phyloP scores from a whole-genome alignment of 37 sponge, comb jelly and placozoan genomes.

The Ephydatia muelleri region DNA sequence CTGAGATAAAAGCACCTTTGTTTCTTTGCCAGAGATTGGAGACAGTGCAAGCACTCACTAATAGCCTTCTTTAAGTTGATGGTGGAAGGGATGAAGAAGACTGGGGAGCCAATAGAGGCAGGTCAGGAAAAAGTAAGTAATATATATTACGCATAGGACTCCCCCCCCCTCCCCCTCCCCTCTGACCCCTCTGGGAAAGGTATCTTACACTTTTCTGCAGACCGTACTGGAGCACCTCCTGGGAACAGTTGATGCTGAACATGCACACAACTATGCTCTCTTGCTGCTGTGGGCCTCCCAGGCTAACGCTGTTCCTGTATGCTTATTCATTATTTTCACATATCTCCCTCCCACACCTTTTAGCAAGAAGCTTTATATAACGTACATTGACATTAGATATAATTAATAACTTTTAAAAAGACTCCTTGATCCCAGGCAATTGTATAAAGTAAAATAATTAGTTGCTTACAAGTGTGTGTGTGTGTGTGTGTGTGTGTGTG shows the following conservation, averaged over 20 bases:
- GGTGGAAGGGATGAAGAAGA: slow-evolving; percentile 6
- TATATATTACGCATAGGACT: neutral
- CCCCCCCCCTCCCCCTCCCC: neutral
- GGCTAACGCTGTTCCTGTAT: slow-evolving; percentile 83
- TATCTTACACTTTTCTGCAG: neutral
- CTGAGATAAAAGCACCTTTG: neutral
- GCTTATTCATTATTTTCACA: neutral
- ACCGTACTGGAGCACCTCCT: slow-evolving; percentile 48
- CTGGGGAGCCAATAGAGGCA: neutral
- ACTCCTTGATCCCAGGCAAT: too few species aligned
- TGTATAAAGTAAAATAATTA: too few species aligned
- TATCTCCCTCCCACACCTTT: neutral
- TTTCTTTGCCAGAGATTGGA: slow-evolving; percentile 36
- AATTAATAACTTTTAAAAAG: too few species aligned
- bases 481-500: too few species aligned
- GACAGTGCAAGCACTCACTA: slow-evolving; percentile 35
- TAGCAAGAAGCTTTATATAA: too few species aligned
- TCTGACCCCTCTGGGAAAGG: neutral
- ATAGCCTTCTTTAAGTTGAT: slow-evolving; percentile 23
- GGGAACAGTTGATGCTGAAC: slow-evolving; percentile 30
- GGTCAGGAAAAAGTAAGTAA: neutral
- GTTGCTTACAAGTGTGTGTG: too few species aligned
- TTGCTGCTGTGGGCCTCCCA: slow-evolving; percentile 88
- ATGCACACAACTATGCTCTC: slow-evolving; percentile 74
- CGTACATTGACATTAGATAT: too few species aligned